phyloP scores from a whole-genome alignment of 1,140 invertebrate species.

The Drosophila prosaltans region DNA sequence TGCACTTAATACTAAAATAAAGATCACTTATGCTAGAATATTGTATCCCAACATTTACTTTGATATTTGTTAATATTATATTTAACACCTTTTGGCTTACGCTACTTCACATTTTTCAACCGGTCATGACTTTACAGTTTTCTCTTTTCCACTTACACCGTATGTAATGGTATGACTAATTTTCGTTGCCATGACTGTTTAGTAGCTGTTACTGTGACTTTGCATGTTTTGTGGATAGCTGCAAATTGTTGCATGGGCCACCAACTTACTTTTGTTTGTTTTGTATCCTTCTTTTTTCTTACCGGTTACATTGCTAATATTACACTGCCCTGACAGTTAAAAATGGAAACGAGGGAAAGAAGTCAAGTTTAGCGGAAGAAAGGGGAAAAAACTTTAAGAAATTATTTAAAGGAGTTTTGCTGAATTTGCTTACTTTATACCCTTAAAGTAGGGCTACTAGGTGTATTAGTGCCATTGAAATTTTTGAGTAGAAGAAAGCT shows the following conservation, averaged over 20 bases:
- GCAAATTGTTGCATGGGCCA: conserved; percentile 66
- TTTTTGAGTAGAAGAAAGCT: too few relatives aligned
- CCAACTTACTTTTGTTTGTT: conserved; percentile 35
- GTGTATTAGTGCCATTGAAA: neutral
- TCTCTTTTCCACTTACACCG: neutral
- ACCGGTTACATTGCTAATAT: conserved; percentile 70
- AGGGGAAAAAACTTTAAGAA: conserved; percentile 28
- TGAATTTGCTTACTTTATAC: neutral
- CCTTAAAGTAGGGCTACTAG: neutral
- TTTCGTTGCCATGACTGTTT: conserved; percentile 30
- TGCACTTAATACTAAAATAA: too few relatives aligned
- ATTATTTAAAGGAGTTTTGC: neutral
- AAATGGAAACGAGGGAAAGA: conserved; percentile 31
- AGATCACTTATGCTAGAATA: too few relatives aligned
- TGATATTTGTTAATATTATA: neutral
- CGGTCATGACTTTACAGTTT: neutral
- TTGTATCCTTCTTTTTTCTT: conserved; percentile 37
- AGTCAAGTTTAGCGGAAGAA: neutral
- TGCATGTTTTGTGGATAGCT: conserved; percentile 48
- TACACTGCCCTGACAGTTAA: conserved; percentile 69
- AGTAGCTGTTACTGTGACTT: conserved; percentile 39
- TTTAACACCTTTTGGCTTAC: neutral
- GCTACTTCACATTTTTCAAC: neutral
- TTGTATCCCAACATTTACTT: too few relatives aligned
- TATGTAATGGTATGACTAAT: conserved; percentile 13